Conservation (phyloP, 2,113 vertebrate genomes). For the Sylvia atricapilla region DNA sequence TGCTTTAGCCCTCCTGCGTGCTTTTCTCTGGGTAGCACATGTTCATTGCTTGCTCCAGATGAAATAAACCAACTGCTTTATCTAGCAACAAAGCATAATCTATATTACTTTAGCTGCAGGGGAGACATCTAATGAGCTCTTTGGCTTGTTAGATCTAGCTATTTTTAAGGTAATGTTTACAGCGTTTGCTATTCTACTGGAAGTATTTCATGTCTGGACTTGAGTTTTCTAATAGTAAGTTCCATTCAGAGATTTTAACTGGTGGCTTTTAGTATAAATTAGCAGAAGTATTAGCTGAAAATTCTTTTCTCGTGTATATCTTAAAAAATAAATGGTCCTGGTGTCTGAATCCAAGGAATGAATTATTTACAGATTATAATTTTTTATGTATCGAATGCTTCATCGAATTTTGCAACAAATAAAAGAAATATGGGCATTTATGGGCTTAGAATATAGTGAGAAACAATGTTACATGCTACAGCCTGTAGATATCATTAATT, state of each 20-base stretch:
- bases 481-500: neutral
- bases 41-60: neutral
- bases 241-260: neutral
- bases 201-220: slow-evolving; percentile 1
- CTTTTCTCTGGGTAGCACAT: neutral
- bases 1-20: neutral
- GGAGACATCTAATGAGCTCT: neutral
- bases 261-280: neutral
- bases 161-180: neutral
- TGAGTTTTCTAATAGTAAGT: neutral
- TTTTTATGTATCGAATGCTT: neutral
- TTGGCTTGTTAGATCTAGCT: neutral
- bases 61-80: neutral
- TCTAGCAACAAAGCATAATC: neutral
- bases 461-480: neutral
- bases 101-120: slow-evolving; percentile 6
- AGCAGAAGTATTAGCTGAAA: neutral
- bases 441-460: neutral
- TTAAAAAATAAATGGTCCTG: neutral
- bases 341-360: neutral
- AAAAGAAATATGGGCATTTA: neutral
- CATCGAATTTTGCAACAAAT: neutral
- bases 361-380: neutral
- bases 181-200: neutral
- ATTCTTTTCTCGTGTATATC: neutral